Conservation (phyloP, 2,888 invertebrate species). For the Argyresthia goedartella region DNA sequence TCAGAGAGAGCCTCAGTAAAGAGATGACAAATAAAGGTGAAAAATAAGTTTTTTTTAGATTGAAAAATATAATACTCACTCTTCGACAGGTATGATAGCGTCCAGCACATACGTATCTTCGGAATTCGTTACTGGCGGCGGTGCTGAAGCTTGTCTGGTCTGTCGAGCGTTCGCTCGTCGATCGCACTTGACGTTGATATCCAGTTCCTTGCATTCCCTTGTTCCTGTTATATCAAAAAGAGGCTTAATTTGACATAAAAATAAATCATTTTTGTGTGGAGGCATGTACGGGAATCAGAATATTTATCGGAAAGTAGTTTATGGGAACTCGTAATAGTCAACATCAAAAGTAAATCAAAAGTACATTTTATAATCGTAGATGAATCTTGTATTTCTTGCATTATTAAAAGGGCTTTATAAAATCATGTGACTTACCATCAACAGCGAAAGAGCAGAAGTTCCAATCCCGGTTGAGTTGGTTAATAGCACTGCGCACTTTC, state of each 20-base stretch:
- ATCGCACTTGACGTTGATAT: conserved; percentile 93
- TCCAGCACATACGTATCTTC: conserved; percentile 87
- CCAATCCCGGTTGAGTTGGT: conserved; percentile 94
- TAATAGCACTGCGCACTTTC: conserved; percentile 89
- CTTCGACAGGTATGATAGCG: conserved; percentile 85
- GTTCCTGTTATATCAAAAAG: conserved; percentile 53
- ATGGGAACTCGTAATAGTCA: too few species aligned
- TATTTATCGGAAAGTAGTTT: too few species aligned
- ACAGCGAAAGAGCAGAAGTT: conserved; percentile 94
- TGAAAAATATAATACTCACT: conserved; percentile 73
- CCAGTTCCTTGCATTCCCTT: conserved; percentile 89
- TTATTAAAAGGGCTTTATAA: not conserved
- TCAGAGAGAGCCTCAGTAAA: too few species aligned
- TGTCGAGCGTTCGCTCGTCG: conserved; percentile 77
- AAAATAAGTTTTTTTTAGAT: too few species aligned
- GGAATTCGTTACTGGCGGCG: conserved; percentile 70
- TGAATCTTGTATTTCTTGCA: too few species aligned
- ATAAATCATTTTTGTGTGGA: too few species aligned
- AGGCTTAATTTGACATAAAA: not conserved
- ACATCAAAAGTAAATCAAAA: too few species aligned
- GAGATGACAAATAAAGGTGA: too few species aligned
- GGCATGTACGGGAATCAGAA: too few species aligned
- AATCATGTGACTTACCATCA: conserved; percentile 72
- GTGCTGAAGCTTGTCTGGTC: conserved; percentile 71
- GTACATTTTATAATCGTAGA: too few species aligned